Evolutionary conservation across 2,113 vertebrate species (phyloP).

Genomic region (Scatophagus argus): DNA sequence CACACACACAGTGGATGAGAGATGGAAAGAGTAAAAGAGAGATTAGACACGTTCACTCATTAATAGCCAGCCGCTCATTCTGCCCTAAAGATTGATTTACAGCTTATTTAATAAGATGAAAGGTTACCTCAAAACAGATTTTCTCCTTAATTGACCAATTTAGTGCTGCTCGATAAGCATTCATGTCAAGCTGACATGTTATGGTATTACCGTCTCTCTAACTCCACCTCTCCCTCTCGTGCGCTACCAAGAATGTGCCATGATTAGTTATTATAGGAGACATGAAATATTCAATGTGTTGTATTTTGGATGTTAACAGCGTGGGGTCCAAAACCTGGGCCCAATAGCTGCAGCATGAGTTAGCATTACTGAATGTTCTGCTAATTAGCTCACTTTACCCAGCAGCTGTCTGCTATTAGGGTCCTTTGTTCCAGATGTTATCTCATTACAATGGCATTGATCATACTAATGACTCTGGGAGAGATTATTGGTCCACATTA

Average conservation of each 20-base stretch:
- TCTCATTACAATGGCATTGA: conserved; percentile 84
- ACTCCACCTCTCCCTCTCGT: conserved; percentile 19
- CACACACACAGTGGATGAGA: neutral
- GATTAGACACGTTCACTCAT: conserved; percentile 62
- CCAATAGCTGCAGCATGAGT: conserved; percentile 72
- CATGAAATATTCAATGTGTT: conserved; percentile 80
- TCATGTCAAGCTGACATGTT: conserved; percentile 74
- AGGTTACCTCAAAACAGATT: conserved; percentile 80
- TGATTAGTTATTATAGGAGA: conserved; percentile 67
- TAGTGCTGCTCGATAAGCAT: conserved; percentile 75
- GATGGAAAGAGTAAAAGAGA: conserved; percentile 40
- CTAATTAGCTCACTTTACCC: conserved; percentile 80
- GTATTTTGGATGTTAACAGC: conserved; percentile 70
- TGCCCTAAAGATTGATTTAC: conserved; percentile 78
- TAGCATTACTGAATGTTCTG: conserved; percentile 73
- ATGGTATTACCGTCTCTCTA: conserved; percentile 58
- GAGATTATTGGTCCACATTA: conserved; percentile 80
- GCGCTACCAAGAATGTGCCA: conserved; percentile 39
- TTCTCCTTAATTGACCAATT: conserved; percentile 79
- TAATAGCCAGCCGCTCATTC: conserved; percentile 68
- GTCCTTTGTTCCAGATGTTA: conserved; percentile 85
- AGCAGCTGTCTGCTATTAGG: conserved; percentile 86
- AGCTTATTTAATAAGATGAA: conserved; percentile 80
- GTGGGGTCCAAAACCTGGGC: conserved; percentile 66
- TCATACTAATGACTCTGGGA: conserved; percentile 80